Conservation (phyloP, 2,113 vertebrate genomes). For the Oryzias curvinotus region DNA sequence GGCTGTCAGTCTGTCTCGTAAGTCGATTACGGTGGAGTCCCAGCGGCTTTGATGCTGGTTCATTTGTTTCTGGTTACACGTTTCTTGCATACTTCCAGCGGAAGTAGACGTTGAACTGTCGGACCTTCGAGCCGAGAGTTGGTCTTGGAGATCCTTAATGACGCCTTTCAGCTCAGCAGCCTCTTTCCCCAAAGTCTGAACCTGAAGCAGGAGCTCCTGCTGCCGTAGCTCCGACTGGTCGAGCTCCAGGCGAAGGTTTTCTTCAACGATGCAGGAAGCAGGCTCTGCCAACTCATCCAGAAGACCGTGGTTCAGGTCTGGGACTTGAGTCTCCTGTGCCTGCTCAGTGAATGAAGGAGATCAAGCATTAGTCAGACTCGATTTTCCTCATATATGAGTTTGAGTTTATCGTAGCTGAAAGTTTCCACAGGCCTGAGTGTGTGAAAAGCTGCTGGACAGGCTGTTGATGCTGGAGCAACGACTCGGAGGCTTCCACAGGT, state of each 20-base stretch:
- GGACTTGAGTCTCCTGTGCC: constrained; percentile 82
- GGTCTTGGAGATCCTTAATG: constrained; percentile 78
- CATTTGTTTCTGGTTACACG: constrained; percentile 55
- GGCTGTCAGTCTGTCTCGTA: constrained; percentile 64
- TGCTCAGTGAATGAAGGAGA: constrained; percentile 47
- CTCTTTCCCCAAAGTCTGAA: constrained; percentile 70
- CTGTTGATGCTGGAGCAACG: constrained; percentile 95
- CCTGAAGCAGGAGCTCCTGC: constrained; percentile 77
- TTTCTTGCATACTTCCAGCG: constrained; percentile 62
- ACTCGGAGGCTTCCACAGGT: constrained; percentile 89
- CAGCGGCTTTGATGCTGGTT: constrained; percentile 62
- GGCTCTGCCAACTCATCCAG: constrained; percentile 67
- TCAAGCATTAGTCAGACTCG: neutral
- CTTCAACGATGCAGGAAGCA: constrained; percentile 76
- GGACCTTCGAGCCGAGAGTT: constrained; percentile 68
- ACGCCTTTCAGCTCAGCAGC: constrained; percentile 68
- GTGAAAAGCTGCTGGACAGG: constrained; percentile 85
- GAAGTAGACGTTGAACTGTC: constrained; percentile 5
- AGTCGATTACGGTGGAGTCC: constrained; percentile 53
- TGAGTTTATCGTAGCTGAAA: neutral
- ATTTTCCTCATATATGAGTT: neutral
- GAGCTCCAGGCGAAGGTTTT: constrained; percentile 87
- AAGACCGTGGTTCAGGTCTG: constrained; percentile 79
- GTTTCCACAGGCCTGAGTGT: constrained; percentile 45
- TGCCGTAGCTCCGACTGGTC: constrained; percentile 88